Evolutionary conservation across 2,113 vertebrate genomes (phyloP).

Genomic region (Corythaixoides concolor): DNA sequence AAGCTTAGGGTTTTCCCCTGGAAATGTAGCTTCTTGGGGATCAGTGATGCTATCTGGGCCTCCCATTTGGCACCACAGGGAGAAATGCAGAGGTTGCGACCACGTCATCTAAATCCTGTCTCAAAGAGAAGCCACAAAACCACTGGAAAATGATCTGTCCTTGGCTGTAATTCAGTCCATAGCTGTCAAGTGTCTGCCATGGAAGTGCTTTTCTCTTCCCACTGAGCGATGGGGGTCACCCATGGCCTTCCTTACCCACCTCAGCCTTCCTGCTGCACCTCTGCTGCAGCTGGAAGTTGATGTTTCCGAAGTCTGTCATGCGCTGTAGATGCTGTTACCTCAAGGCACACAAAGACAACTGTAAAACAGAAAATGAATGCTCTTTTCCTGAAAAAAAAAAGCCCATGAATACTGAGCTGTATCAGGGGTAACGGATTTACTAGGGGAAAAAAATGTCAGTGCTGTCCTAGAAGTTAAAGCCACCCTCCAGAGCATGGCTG

Average conservation of each 20-base stretch:
- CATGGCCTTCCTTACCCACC: background rate
- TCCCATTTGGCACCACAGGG: background rate
- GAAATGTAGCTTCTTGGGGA: background rate
- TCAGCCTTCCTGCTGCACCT: fast-evolving
- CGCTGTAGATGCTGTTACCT: background rate
- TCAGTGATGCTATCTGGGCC: too few relatives aligned
- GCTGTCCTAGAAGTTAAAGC: background rate
- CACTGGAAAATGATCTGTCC: background rate
- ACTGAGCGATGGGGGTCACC: background rate
- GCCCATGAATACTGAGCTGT: background rate
- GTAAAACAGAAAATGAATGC: background rate
- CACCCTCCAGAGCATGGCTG: background rate
- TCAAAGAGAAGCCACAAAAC: background rate
- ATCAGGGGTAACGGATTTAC: background rate
- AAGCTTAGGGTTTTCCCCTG: background rate
- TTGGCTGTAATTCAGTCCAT: background rate
- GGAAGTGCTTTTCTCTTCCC: background rate
- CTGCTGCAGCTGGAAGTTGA: background rate
- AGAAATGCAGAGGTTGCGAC: background rate
- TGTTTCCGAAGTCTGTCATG: background rate
- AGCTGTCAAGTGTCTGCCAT: background rate
- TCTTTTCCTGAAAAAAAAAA: background rate
- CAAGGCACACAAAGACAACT: background rate
- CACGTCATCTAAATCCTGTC: background rate
- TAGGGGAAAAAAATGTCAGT: too few relatives aligned